Conservation (phyloP, 1,140 invertebrate genomes). For the Babylonia areolata region DNA sequence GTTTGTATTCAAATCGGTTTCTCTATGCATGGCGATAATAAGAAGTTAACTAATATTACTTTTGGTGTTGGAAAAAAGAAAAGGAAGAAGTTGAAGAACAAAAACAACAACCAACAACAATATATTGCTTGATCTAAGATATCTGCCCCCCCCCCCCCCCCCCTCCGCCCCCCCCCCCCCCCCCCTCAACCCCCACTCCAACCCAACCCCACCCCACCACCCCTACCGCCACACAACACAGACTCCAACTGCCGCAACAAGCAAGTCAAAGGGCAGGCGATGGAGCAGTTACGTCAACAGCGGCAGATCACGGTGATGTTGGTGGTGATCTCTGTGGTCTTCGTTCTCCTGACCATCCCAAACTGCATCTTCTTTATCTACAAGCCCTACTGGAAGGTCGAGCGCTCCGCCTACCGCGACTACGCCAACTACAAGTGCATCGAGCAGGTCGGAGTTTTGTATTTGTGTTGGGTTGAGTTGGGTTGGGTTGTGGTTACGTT, state of each 20-base stretch:
- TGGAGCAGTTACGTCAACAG: constrained; percentile 57
- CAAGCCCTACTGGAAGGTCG: constrained; percentile 38
- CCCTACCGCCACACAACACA: background rate
- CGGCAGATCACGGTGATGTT: constrained; percentile 67
- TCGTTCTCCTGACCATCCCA: constrained; percentile 60
- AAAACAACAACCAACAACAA: too few relatives aligned
- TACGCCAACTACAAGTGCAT: constrained; percentile 38
- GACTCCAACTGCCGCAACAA: background rate
- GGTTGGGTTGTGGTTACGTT: background rate
- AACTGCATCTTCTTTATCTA: constrained; percentile 62
- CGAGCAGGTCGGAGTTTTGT: constrained; percentile 45
- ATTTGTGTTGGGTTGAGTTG: background rate
- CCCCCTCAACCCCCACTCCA: too few relatives aligned
- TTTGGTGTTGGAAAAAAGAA: too few relatives aligned
- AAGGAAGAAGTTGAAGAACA: too few relatives aligned
- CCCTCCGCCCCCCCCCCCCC: too few relatives aligned
- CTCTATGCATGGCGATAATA: too few relatives aligned
- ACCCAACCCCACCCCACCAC: too few relatives aligned
- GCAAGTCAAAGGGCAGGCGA: constrained; percentile 27
- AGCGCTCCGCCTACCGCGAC: background rate
- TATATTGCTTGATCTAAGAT: too few relatives aligned
- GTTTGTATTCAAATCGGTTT: too few relatives aligned
- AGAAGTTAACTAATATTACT: too few relatives aligned
- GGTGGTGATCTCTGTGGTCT: constrained; percentile 56
- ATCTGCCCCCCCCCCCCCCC: too few relatives aligned